Base-by-base conservation (phyloP, 2,888 invertebrate genomes). In the Brenthis hecate region DNA sequence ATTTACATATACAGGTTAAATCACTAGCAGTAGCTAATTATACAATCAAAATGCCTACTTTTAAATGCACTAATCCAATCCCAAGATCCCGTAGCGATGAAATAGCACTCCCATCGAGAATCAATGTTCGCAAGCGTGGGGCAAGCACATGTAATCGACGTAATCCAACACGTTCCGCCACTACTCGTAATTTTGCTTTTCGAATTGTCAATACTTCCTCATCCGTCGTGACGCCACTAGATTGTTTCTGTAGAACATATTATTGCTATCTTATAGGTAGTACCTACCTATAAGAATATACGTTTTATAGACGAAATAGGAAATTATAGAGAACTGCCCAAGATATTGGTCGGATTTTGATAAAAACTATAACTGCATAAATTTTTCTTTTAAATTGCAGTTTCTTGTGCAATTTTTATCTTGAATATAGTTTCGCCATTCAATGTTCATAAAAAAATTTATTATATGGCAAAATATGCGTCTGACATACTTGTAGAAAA, bases 71-170 rank as follows among this genome's bases (percentile, higher is more conserved):
- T 71, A 96, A 86, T 32, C 94, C 94, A 73, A 94, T 95, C 23
- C 96, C 96, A 23, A 96, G 91, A 78, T 96, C 96, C 66, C 96
- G 89, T 57, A 96, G 81, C 0, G 96, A 95, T 6, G 93, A 89
- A 1, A 96, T 83, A 8, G 94, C 94, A 75, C 96, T 96, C 43
- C 96, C 96, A 71, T 95, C 95, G 5, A 96, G 85, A 51, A 93
- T 94, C 53, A 96, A 85, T 5, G 93, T 93, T 13, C 93, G 87
- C 3, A 96, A 88, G 56, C 93, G 90, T 4, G 96, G 96, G 55
- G 94, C 92, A 65, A 95, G 93, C 1, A 94, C 85, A 55, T 94
- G 93, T 0, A 96, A 85, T 32, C 95, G 89, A 55, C 95, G 94
- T 56, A 96, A 80, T 23, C 95, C 95, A 6, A 95, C 91, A 66